Base-by-base conservation (phyloP, 2,113 vertebrate species). In the Meriones unguiculatus region DNA sequence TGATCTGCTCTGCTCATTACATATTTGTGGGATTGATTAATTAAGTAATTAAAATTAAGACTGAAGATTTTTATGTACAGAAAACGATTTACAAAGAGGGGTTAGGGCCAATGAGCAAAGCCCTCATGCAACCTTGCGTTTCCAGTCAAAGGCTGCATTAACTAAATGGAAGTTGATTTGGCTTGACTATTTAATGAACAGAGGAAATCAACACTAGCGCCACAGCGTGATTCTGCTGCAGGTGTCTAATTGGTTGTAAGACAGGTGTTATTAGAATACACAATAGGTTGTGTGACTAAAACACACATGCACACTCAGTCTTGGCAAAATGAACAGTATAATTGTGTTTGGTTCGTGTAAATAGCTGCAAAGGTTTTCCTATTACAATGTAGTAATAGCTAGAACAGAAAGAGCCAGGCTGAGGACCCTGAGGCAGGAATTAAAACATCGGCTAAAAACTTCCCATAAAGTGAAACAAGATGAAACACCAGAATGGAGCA, bases 221-320 rank as follows among this genome's bases (percentile, higher is more conserved):
- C 30, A 93, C 84, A 76, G 87, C 91, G 91, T 12, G n/a, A 82
- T 97, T 98, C 69, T 95, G 97, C 90, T 97, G 90, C 95, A 97
- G 97, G 93, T 98, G 90, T 97, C 92, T 98, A 98, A 98, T 94
- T 97, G 97, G 93, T 93, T 96, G 95, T n/a, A 95, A 90, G 97
- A 90, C 64, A 80, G 75, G 96, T 96, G 97, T 98, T 97, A 98
- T 98, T 98, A 97, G 93, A 95, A 96, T 94, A 97, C 80, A 1
- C 89, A 97, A 95, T 92, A 97, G 94, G 95, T 91, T 97, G 91
- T 97, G 92, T 87, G 97, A 90, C 89, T 94, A 97, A 94, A 54
- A 88, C n/a, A 76, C 11, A 70, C 57, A 50, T 32, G 38, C 2
- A 76, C 64, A 94, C 30, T 78, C 15, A 65, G 20, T 86, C 88